These are phyloP conservation scores for Capitulum mitella DNA, from an alignment of 2,888 invertebrate genomes.

Conservation along the genomic window DNA sequence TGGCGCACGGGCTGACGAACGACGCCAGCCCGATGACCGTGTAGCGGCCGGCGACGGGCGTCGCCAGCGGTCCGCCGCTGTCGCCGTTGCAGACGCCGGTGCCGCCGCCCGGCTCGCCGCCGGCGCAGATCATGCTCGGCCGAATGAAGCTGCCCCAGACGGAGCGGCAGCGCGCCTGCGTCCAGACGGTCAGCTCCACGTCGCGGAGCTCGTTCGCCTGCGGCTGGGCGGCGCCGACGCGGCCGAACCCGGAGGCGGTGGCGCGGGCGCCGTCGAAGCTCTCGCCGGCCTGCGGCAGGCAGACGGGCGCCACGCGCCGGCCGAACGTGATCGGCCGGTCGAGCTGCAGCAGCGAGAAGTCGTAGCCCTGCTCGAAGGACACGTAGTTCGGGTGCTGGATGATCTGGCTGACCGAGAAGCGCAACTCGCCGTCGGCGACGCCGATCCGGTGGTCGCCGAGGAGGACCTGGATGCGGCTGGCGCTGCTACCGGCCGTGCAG, in stretches of 20 bases:
- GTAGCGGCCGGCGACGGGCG: neutral
- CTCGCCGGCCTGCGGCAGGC: constrained; percentile 12
- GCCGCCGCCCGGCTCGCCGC: neutral
- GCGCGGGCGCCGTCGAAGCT: neutral
- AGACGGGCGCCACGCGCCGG: neutral
- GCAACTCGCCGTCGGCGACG: neutral
- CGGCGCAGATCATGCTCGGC: neutral
- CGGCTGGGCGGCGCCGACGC: neutral
- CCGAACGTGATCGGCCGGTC: neutral
- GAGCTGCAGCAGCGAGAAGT: neutral
- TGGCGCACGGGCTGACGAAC: constrained; percentile 1
- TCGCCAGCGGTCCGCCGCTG: constrained; percentile 6
- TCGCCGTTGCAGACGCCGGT: constrained; percentile 6
- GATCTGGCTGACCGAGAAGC: neutral
- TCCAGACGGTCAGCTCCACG: neutral
- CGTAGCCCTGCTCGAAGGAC: neutral
- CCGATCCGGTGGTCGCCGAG: neutral
- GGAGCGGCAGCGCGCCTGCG: neutral
- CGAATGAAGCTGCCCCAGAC: neutral
- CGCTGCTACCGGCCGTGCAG: neutral
- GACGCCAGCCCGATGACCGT: neutral
- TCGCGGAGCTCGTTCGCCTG: neutral
- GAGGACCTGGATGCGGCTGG: neutral
- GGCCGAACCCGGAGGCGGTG: neutral
- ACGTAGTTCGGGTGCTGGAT: constrained; percentile 3